These are phyloP conservation scores for Clarias pachynema DNA, from an alignment of 2,797 vertebrate species.

Conservation along the genomic window DNA sequence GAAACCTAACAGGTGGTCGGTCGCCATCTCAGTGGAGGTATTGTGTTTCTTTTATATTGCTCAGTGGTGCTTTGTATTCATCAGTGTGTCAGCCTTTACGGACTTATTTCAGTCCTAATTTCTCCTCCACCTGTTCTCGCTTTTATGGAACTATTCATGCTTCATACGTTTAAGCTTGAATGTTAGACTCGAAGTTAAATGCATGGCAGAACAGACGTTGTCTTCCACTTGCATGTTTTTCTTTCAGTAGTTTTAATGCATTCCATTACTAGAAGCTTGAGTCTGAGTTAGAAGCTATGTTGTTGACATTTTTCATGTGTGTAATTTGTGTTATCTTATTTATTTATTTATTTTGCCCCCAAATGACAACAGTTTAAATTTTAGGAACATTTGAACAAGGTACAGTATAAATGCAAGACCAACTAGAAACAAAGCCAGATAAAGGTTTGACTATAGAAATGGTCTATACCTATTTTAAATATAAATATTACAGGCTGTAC, in stretches of 20 bases:
- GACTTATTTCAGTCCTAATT: slow-evolving; percentile 55
- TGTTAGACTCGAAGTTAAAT: not conserved
- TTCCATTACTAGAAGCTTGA: not conserved
- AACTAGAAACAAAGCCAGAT: not conserved
- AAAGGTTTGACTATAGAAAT: not conserved
- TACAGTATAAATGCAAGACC: not conserved
- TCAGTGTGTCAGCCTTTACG: slow-evolving; percentile 60
- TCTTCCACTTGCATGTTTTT: not conserved
- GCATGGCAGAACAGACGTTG: not conserved
- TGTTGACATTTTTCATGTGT: not conserved
- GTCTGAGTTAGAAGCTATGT: too few species aligned
- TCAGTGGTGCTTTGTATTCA: slow-evolving; percentile 65
- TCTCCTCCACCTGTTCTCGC: slow-evolving; percentile 30
- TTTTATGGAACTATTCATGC: slow-evolving; percentile 36
- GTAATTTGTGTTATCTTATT: too few species aligned
- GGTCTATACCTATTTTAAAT: not conserved
- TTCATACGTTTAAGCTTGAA: slow-evolving; percentile 3
- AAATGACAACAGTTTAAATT: too few species aligned
- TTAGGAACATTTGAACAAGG: not conserved
- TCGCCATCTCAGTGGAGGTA: slow-evolving; percentile 87
- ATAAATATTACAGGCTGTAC: not conserved
- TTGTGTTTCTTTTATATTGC: slow-evolving; percentile 86
- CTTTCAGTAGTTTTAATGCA: not conserved
- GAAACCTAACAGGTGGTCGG: slow-evolving; percentile 89
- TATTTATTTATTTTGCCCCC: too few species aligned